Base-by-base conservation (phyloP, 2,113 vertebrate species). In the Apodemus sylvaticus region DNA sequence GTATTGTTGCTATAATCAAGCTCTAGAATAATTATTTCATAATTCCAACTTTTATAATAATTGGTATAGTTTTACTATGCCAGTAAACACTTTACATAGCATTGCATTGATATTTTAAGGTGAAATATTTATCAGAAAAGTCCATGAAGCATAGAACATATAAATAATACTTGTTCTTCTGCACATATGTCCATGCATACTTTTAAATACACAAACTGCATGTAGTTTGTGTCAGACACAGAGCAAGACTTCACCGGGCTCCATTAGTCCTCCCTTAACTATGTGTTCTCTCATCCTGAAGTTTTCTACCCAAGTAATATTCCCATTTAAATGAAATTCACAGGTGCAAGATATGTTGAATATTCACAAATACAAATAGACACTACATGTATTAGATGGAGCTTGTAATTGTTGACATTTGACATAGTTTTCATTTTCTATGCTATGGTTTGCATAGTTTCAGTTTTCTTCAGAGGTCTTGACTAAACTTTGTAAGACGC, bases 21-120 rank as follows among this genome's bases (percentile, higher is more conserved):
- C 14, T 96, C 31, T 45, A 92, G 76, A 89, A 68, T 73, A 53
- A 86, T 83, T 31, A 87, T 68, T 79, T 71, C 26, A 78, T 76
- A 53, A 62, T 76, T 95, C 70, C 74, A 14, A 19, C 76, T 53
- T 81, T 60, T 88, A 34, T 89, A 92, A 92, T 77, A 86, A 94
- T 87, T 93, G 13, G 95, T 70, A 60, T 1, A 36, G 82, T 36
- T 86, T 93, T 94, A 55, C 11, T 94, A 16, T 64, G 13, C 42
- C 19, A 19, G 14, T 88, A 90, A 73, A 79, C 42, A 95, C 51
- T 87, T 62, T 66, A 81, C 20, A 36, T 34, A 71, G 0, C 3
- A 64, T 86, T n/a, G 42, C 7, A 88, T 93, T 78, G 78, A 64
- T 91, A 45, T 89, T 68, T 96, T 62, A 95, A 93, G 19, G 31